phyloP scores from a whole-genome alignment of 2,113 vertebrate species.

The Gasterosteus nipponicus region DNA sequence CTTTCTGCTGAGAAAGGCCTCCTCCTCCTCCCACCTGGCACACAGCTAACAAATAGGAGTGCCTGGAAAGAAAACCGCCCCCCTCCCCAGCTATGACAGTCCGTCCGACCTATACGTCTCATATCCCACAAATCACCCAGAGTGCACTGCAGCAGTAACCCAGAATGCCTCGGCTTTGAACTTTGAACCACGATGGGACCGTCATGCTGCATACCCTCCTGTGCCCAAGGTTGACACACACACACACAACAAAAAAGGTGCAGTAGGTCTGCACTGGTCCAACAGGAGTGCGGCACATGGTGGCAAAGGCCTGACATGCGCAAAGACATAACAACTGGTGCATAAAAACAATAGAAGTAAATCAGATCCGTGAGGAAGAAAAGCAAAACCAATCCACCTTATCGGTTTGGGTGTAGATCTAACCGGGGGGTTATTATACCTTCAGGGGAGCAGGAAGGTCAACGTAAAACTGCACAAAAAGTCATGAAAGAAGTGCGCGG shows the following conservation, averaged over 20 bases:
- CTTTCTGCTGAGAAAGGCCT: slow-evolving; percentile 23
- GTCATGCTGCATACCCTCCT: not conserved
- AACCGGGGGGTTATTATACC: not conserved
- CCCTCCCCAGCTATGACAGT: slow-evolving; percentile 23
- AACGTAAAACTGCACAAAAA: slow-evolving; percentile 5
- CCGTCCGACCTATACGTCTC: slow-evolving; percentile 33
- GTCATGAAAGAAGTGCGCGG: not conserved
- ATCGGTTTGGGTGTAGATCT: not conserved
- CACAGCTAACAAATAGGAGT: slow-evolving; percentile 63
- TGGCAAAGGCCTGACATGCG: not conserved
- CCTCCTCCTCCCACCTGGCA: slow-evolving; percentile 61
- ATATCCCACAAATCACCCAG: slow-evolving; percentile 43
- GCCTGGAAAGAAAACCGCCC: slow-evolving; percentile 48
- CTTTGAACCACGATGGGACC: slow-evolving; percentile 27
- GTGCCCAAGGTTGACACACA: not conserved
- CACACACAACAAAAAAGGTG: no score
- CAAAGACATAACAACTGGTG: slow-evolving; percentile 29
- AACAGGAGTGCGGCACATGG: slow-evolving; percentile 12
- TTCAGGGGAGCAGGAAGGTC: slow-evolving; percentile 53
- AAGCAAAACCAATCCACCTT: no score
- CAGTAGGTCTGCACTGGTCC: not conserved
- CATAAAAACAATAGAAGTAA: not conserved
- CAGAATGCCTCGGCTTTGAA: slow-evolving; percentile 44
- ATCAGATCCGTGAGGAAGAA: not conserved
- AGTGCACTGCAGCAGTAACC: slow-evolving; percentile 35